Evolutionary conservation across 2,113 vertebrate genomes (phyloP), one percentile per base, ranked within the genome.

Genomic region (Labeo catla): DNA sequence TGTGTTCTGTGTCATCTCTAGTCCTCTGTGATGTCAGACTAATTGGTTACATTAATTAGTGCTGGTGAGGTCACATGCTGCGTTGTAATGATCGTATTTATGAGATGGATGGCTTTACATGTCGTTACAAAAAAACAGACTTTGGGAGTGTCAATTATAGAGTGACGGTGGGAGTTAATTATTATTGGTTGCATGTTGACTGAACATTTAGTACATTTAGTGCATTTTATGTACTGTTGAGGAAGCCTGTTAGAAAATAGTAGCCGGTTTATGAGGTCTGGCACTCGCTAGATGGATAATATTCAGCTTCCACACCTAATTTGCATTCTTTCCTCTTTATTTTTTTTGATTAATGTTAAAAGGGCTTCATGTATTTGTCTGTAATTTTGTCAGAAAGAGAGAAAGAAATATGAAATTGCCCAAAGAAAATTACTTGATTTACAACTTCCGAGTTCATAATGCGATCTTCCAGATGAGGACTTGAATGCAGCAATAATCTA

Each of bases 21-120:
- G 72, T 74, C 72, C 11, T 74, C 43, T 47, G 72, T 49, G 72
- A n/a, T 23, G 72, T 74, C 43, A 74, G 72, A 23, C 45, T 74
- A 76, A 76, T 47, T 76, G 72, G 72, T 76, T 49, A 74, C 21
- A 49, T 74, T n/a, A 49, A 49, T 74, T 74, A 74, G 21, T 23
- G 21, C 43, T 49, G 72, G 72, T 49, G 45, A 47, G 70, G 43
- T 74, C 72, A 74, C 10, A 15, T 73, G 63, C 63, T 28, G 61
- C 28, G 16, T 68, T 6, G 2, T 47, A 47, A 47, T 74, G 43
- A 74, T 21, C 15, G 8, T 65, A 65, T 28, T 65, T 12, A 65
- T 28, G 36, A 19, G 66, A 68, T 19, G 13, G 39, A 68, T 68
- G 34, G 34, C 66, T 19, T 36, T 8, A 36, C 34, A 15, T 36